phyloP scores from a whole-genome alignment of 2,888 invertebrate genomes.

The Eilema caniola region DNA sequence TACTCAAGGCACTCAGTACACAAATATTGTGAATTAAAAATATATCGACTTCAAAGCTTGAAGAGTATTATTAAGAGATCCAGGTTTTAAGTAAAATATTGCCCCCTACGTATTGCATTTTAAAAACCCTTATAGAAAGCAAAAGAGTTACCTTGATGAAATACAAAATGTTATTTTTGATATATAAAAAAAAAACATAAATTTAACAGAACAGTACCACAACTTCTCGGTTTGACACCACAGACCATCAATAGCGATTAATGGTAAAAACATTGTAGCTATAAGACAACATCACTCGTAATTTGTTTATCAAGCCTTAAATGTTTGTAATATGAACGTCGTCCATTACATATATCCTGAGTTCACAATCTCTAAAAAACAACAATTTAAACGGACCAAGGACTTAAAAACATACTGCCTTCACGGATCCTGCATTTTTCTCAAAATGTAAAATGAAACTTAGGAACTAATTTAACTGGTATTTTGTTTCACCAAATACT shows the following conservation, averaged over 20 bases:
- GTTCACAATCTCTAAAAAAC: constrained; percentile 68
- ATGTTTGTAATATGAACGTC: constrained; percentile 51
- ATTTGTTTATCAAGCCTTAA: constrained; percentile 68
- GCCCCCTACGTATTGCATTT: neutral
- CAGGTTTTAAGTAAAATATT: neutral
- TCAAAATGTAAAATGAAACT: constrained; percentile 34
- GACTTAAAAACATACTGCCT: constrained; percentile 50
- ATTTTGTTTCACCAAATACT: constrained; percentile 29
- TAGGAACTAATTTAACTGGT: constrained; percentile 46
- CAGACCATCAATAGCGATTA: constrained; percentile 63
- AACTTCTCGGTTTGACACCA: constrained; percentile 55
- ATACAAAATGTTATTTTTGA: constrained; percentile 43
- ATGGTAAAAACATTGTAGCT: constrained; percentile 64
- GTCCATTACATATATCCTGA: constrained; percentile 56
- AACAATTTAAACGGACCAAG: constrained; percentile 40
- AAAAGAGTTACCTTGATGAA: constrained; percentile 39
- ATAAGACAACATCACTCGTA: constrained; percentile 61
- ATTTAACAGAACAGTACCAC: constrained; percentile 75
- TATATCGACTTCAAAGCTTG: neutral
- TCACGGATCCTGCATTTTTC: constrained; percentile 33
- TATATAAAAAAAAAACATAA: constrained; percentile 26
- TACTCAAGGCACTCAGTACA: neutral
- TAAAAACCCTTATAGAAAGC: neutral
- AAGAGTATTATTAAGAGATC: neutral
- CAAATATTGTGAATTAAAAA: neutral